Base-by-base conservation (phyloP, 2,888 invertebrate species). In the Cephus spinipes region DNA sequence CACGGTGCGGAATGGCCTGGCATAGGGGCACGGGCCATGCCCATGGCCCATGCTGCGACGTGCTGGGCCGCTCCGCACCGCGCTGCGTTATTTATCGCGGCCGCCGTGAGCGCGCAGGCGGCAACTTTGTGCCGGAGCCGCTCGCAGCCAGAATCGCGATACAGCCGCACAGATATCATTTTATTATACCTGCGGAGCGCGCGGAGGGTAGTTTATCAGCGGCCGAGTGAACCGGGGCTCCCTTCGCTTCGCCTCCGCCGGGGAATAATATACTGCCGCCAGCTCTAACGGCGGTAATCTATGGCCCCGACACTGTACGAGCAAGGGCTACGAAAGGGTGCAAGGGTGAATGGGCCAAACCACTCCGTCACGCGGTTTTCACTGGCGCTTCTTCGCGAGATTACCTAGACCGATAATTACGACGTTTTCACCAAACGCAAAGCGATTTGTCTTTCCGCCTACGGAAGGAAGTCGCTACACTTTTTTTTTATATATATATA, bases 151-250 rank as follows among this genome's bases (percentile, higher is more conserved):
- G 85, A 86, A 86, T 85, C 83, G 85, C 86, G 89, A 89, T 88
- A 85, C 86, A 83, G 80, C 81, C 85, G 82, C 79, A 80, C 85
- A 87, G 89, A 89, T 89, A 90, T 89, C 87, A 89, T 89, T 89
- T 89, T 90, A 89, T 90, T 89, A 89, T 89, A 88, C 86, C 88
- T 83, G 83, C 78, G 82, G 82, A 84, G 83, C 83, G 81, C 81
- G 79, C 81, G 82, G 84, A 86, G 84, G 87, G 86, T 86, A 86
- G 87, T 89, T 89, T 89, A 89, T 89, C 89, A 86, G 84, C 85
- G 80, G 82, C 82, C 82, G 82, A 83, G 86, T 81, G 84, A 83
- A 80, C 81, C 79, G 75, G 77, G 79, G 71, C 79, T 32, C 30
- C 23, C 74, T 69, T 77, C 78, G 55, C 74, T 55, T 73, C 73